Base-by-base conservation (phyloP, 2,113 vertebrate genomes). In the Phyllostomus hastatus region DNA sequence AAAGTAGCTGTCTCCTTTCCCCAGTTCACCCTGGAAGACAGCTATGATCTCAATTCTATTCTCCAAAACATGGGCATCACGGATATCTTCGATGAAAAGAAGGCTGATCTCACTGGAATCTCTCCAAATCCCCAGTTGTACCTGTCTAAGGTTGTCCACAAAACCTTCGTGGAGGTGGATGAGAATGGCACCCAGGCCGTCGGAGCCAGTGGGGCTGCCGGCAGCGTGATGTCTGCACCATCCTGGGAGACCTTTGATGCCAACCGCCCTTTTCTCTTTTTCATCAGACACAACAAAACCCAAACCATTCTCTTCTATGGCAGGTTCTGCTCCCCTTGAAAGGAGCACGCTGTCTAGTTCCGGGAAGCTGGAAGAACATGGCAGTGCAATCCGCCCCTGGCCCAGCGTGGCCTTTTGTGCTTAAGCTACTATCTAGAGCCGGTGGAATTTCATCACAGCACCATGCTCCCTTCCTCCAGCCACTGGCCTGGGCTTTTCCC, bases 61-160 rank as follows among this genome's bases (percentile, higher is more conserved):
- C 96, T 99, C 7, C 78, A 98, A 41, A 88, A 90, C 48, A 97
- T 99, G 98, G 98, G 98, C 7, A 95, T 99, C 95, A 97, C 54
- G 0, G 98, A 98, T 52, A 75, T 98, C 91, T 99, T 98, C 84
- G 91, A n/a, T 91, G 82, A 96, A 89, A 95, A 66, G 0, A 98
- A 98, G 97, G 98, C 90, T 75, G 98, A 99, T 88, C 98, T 99
- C 15, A 98, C 98, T 43, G 98, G 98, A 50, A 98, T 99, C 97
- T 98, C 98, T 0, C 86, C 83, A 93, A 81, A 79, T 33, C 92
- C 93, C 26, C 88, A 75, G 3, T 79, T 99, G 41, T 96, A 95
- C 66, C 82, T 99, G 76, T 98, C 98, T 43, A 96, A 96, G 0
- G 91, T 98, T 10, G 73, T 98, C 72, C 99, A 99, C 79, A 98